Evolutionary conservation across 2,113 vertebrate species (phyloP), one percentile per base, ranked within the genome.

Genomic region (Heloderma charlesbogerti): DNA sequence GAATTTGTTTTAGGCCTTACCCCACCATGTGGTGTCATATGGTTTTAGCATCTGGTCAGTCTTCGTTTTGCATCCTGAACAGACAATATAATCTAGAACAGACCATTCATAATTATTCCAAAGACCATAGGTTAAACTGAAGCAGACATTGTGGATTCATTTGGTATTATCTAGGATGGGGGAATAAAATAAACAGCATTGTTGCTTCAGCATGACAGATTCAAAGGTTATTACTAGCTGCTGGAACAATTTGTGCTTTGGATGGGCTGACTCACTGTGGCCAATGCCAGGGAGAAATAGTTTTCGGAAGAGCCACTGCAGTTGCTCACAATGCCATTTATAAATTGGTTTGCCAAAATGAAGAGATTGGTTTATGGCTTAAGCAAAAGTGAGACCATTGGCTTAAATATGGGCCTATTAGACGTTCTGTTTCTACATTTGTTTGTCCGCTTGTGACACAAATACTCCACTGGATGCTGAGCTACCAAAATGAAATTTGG

Each of bases 31-130:
- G 18, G 29, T 92, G 3, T 85, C 86, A 89, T 71, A 78, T 0
- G 0, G 0, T 91, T 94, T 94, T 81, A 93, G 20, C 82, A 91
- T 91, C 69, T 95, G 78, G 78, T 89, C 51, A 89, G 90, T 92
- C 57, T 75, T 88, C 84, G 66, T 1, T 91, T 91, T 90, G 74
- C 86, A 88, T 84, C 54, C 67, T 37, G 12, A 88, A 91, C 89
- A 91, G 34, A 86, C 83, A 2, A 60, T 57, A 25, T 48, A 92
- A 83, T 91, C 78, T 15, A 4, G 69, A 93, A 91, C 2, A 63
- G 2, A 78, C 15, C 94, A 80, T 89, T 72, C 16, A 75, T 88
- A 92, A 82, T 90, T 89, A 74, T 80, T 54, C 45, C 90, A 48
- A 81, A 0, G 0, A 85, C 29, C 6, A 3, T 57, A 86, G 86